Evolutionary conservation across 2,113 vertebrate genomes (phyloP).

Genomic region (Dipodomys merriami): DNA sequence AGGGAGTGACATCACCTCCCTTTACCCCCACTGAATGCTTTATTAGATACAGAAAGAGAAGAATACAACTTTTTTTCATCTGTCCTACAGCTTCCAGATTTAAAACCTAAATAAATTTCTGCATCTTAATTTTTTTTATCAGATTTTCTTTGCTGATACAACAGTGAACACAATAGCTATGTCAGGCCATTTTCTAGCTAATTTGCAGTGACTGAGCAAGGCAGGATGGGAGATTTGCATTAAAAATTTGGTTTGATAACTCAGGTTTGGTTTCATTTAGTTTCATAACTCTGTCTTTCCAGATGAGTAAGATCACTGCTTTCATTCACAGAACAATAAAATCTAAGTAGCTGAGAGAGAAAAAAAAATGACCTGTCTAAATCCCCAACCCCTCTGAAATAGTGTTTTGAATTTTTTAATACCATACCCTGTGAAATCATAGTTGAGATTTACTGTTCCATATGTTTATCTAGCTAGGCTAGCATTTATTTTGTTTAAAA

Average conservation of each 20-base stretch:
- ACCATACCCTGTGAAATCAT: too few relatives aligned
- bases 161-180: slow-evolving; percentile 9
- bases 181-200: slow-evolving; percentile 40
- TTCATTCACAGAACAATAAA: neutral
- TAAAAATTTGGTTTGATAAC: neutral
- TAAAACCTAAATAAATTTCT: slow-evolving; percentile 43
- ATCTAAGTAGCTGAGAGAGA: neutral
- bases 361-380: neutral
- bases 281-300: slow-evolving; percentile 3
- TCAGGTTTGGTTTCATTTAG: too few relatives aligned
- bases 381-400: too few relatives aligned
- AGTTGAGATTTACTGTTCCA: too few relatives aligned
- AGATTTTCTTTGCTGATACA: slow-evolving; percentile 54
- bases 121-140: neutral
- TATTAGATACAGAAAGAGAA: neutral
- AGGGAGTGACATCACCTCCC: neutral
- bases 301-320: neutral
- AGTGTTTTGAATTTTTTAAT: too few relatives aligned
- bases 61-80: slow-evolving; percentile 37
- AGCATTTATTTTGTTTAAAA: too few relatives aligned
- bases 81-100: slow-evolving; percentile 27
- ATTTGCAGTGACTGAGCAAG: neutral
- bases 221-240: neutral
- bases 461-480: too few relatives aligned
- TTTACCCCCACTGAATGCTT: neutral